phyloP scores from a whole-genome alignment of 2,113 vertebrate species.

The Pongo pygmaeus region DNA sequence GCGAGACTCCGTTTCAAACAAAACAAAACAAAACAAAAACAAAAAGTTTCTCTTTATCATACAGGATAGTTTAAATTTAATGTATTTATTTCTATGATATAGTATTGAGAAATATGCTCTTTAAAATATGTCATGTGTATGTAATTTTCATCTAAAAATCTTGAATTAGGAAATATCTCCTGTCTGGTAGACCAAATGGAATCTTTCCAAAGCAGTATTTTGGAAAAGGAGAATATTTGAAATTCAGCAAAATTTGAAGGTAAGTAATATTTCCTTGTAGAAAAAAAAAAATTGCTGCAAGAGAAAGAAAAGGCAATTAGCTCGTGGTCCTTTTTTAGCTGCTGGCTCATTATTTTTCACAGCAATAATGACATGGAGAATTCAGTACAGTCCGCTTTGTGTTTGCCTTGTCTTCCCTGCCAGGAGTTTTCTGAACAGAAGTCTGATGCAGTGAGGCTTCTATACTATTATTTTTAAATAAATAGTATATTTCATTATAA shows the following conservation, averaged over 20 bases:
- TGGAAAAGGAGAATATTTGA: background rate
- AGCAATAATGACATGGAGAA: background rate
- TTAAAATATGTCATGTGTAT: background rate
- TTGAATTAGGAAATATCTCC: background rate
- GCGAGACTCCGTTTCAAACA: no score
- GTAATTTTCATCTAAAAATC: background rate
- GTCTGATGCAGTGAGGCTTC: no score
- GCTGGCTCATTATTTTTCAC: background rate
- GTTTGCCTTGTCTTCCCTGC: background rate
- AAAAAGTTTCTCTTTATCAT: background rate
- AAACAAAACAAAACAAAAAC: no score
- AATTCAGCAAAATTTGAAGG: background rate
- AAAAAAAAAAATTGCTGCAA: background rate
- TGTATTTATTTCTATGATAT: background rate
- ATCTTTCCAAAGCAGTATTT: background rate
- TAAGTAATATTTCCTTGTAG: background rate
- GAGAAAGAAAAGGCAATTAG: background rate
- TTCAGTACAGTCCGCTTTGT: background rate
- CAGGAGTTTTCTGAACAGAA: background rate
- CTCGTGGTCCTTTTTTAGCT: background rate
- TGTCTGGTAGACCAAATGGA: background rate
- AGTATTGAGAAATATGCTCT: background rate
- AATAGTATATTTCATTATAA: conserved; percentile 2
- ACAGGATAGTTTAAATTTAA: background rate
- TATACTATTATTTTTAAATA: background rate